Conservation (phyloP, 64 coral and sea anemone species). For the Montipora foliosa region DNA sequence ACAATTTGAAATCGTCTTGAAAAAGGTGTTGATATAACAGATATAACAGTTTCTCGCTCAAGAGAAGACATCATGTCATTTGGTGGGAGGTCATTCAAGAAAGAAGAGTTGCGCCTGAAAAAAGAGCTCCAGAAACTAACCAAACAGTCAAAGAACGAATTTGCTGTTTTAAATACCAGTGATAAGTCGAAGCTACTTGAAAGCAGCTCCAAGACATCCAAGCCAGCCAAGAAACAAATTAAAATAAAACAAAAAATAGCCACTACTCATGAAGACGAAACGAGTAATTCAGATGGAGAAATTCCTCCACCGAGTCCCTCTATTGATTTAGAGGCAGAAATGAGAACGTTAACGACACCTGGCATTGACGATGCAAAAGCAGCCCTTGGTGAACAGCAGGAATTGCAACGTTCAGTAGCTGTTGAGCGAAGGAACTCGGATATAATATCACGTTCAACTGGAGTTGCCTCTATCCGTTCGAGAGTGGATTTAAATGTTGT, state of each 20-base stretch:
- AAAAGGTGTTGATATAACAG: neutral
- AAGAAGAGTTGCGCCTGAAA: constrained; percentile 53
- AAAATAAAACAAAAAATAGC: constrained; percentile 15
- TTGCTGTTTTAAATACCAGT: constrained; percentile 51
- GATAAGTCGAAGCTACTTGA: constrained; percentile 75
- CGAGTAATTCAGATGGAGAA: constrained; percentile 30
- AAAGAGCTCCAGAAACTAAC: constrained; percentile 77
- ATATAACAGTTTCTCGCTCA: too few species aligned
- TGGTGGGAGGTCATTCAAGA: constrained; percentile 83
- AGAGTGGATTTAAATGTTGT: constrained; percentile 92
- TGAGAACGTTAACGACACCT: constrained; percentile 7
- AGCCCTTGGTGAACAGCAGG: neutral
- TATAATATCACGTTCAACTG: constrained; percentile 37
- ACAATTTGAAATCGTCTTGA: neutral
- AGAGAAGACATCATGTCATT: constrained; percentile 66
- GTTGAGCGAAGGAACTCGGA: neutral
- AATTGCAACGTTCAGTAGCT: neutral
- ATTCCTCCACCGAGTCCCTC: constrained; percentile 78
- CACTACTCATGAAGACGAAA: neutral
- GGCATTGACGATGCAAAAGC: neutral
- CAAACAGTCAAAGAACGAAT: constrained; percentile 73
- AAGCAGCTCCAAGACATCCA: constrained; percentile 21
- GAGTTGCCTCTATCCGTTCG: constrained; percentile 80
- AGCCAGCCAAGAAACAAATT: constrained; percentile 1
- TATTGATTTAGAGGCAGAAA: constrained; percentile 65